A percentile compares a stretch with the other conserved stretches of the same genome.
Evolutionary conservation across 2,113 vertebrate genomes (phyloP).

Genomic region (Callorhinus ursinus): DNA sequence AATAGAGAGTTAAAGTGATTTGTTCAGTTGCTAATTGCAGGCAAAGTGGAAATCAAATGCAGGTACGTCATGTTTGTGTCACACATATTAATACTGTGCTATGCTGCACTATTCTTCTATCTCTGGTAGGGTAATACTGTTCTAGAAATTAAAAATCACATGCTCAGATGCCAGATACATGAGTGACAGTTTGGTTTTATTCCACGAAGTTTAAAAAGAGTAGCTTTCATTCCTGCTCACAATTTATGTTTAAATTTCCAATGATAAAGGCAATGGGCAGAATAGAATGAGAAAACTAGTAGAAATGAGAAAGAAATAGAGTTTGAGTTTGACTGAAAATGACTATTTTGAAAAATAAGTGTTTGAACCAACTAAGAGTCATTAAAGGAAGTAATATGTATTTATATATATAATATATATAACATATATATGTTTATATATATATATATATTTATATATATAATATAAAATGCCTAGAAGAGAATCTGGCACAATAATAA

Average conservation of each 20-base stretch:
- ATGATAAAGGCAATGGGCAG: neutral
- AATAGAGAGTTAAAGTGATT: neutral
- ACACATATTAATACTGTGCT: neutral
- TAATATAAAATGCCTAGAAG: neutral
- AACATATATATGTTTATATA: neutral
- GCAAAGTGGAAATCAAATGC: neutral
- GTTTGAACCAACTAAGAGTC: neutral
- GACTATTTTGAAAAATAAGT: neutral
- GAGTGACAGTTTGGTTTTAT: neutral
- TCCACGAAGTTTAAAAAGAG: neutral
- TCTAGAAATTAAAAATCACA: neutral
- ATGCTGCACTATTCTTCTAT: fast-evolving
- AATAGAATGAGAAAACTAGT: neutral
- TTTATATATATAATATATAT: no score
- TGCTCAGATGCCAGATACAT: neutral
- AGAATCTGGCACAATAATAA: neutral
- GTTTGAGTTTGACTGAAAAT: neutral
- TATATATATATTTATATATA: neutral
- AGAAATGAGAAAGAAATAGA: neutral
- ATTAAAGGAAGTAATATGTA: neutral
- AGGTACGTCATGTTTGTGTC: fast-evolving
- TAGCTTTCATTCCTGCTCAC: neutral
- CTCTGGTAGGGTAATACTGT: neutral
- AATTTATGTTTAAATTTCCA: neutral
- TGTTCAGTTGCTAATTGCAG: neutral